Evolutionary conservation across 2,113 vertebrate genomes (phyloP), one percentile per base, ranked within the genome.

Genomic region (Myxocyprinus asiaticus): DNA sequence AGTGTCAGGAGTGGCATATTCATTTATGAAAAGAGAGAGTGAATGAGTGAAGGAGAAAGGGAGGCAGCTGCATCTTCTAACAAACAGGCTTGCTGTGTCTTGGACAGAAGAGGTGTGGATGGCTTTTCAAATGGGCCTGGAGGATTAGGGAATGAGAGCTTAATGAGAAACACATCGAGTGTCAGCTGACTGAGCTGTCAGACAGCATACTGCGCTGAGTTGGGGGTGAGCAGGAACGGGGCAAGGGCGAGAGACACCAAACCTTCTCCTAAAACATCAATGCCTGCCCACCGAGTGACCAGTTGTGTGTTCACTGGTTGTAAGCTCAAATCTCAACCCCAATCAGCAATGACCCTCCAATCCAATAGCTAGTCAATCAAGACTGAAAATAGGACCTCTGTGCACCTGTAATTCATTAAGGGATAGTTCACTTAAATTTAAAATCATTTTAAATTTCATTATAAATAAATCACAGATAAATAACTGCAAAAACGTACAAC

Each of bases 1-100:
- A 94, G 95, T 94, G 96, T 95, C 94, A 92, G 93, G 94, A 88
- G 93, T 92, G 84, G 89, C 85, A 84, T 87, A 88, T 87, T 91
- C 89, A 90, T 89, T 92, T 90, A 91, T 92, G 88, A 88, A 88
- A 83, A 90, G 80, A 77, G 76, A 22, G 45, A 62, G 58, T 43
- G 58, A 51, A 55, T 68, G 56, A 69, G 67, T 70, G 80, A 79
- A 67, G 45, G 83, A 70, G 72, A 66, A 56, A 77, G 74, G 81
- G 81, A 87, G 66, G 85, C 44, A 74, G 82, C 59, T 81, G 81
- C 84, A 83, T 89, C 88, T 88, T 88, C 86, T 91, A 82, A 90
- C 87, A 90, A 89, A 89, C 85, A 86, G 85, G 51, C 61, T 74
- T 71, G 81, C 85, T 81, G 58, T 78, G 80, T 77, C 80, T 83